A percentile compares a stretch with the other conserved stretches of the same genome.
These are phyloP conservation scores for Lissonota sp. DNA, from an alignment of 2,888 invertebrate genomes.

Conservation along the genomic window DNA sequence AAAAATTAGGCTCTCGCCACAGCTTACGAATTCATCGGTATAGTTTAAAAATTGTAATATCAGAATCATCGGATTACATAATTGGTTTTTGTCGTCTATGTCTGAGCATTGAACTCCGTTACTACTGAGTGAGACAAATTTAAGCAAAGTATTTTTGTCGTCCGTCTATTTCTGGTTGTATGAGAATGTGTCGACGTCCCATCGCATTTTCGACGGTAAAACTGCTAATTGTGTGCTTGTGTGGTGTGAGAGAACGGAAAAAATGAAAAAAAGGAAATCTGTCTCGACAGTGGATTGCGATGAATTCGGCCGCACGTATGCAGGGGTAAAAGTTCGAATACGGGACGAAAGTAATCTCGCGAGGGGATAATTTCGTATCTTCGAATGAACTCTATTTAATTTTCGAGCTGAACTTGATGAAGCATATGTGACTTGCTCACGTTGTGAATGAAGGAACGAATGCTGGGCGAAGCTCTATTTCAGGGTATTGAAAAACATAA, in stretches of 20 bases:
- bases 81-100: not conserved
- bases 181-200: not conserved
- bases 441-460: no score
- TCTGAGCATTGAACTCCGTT: conserved; percentile 12
- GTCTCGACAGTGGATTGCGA: not conserved
- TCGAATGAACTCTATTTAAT: not conserved
- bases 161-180: conserved; percentile 40
- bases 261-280: not conserved
- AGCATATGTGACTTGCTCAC: no score
- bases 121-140: conserved; percentile 31
- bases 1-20: no score
- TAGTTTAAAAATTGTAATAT: no score
- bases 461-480: no score
- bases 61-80: no score
- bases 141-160: conserved; percentile 22
- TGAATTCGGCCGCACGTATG: not conserved
- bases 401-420: not conserved
- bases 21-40: no score
- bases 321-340: not conserved
- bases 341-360: not conserved
- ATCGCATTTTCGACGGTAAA: not conserved
- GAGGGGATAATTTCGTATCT: not conserved
- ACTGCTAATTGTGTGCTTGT: not conserved
- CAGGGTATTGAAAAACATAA: no score
- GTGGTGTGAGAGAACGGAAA: not conserved